Evolutionary conservation across 2,797 vertebrate species (phyloP), one percentile per base, ranked within the genome.

Genomic region (Micromesistius poutassou): DNA sequence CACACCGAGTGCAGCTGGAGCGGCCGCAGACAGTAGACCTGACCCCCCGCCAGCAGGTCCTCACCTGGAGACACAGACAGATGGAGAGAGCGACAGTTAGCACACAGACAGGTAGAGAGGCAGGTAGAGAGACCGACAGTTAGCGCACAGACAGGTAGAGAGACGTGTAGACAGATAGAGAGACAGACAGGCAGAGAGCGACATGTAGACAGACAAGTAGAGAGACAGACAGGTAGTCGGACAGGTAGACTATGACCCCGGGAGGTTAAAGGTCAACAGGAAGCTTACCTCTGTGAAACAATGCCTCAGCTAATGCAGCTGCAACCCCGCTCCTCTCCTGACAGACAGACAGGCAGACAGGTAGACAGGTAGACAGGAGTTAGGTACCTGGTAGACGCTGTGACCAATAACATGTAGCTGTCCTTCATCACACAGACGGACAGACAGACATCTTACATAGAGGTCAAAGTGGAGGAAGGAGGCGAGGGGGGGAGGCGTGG

Each of bases 311-410:
- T 90, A 99, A 78, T 0, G 96, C 95, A 36, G 97, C 96, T 66
- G 98, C 96, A 87, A 99, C 96, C 19, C 97, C 97, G 79, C 96
- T 97, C 78, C 97, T 95, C 89, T 99, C 97, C 98, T 99, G 82
- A 76, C 79, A 87, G 14, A 82, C 4, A 35, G 55, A 30, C 55
- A 25, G 30, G 14, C 30, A 75, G 30, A 16, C 0, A 68, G 30
- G 22, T 7, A 33, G 55, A 22, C 71, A 25, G 22, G 78, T 14
- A 62, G 62, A 68, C 62, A 68, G 25, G 2, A 28, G 62, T n/a
- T 28, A 28, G 12, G 62, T 68, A 68, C 25, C 1, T 25, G 62
- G 9, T 68, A 68, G n/a, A 68, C 4, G 10, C 55, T 25, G 55
- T n/a, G 55, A 62, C 55, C 4, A 5, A 68, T 16, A 68, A 68